These are phyloP conservation scores for Gephyroberyx darwinii DNA, from an alignment of 2,797 vertebrate species.

Conservation along the genomic window DNA sequence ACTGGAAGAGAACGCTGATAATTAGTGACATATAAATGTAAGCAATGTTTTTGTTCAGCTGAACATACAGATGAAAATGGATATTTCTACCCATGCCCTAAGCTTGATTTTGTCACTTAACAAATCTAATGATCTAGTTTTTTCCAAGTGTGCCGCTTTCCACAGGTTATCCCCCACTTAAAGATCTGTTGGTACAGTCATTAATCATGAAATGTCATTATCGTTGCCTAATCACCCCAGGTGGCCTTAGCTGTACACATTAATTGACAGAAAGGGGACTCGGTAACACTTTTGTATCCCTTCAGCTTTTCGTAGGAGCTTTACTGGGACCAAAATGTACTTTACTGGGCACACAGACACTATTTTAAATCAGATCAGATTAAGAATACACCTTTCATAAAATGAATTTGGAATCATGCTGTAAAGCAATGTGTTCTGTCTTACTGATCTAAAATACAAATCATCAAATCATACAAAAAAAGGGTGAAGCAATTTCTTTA, in stretches of 20 bases:
- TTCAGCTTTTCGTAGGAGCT: not conserved
- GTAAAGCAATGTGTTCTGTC: no score
- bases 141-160: slow-evolving; percentile 17
- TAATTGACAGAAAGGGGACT: slow-evolving; percentile 53
- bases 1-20: not conserved
- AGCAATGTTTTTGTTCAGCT: slow-evolving; percentile 10
- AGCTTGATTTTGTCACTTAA: not conserved
- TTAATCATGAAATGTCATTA: slow-evolving; percentile 60
- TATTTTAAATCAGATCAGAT: no score
- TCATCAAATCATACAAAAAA: not conserved
- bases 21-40: slow-evolving; percentile 8
- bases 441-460: no score
- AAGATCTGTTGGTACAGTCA: slow-evolving; percentile 28
- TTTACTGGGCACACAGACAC: no score
- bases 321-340: not conserved
- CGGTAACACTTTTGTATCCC: slow-evolving; percentile 1
- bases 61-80: not conserved
- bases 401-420: not conserved
- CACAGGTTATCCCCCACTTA: slow-evolving; percentile 47
- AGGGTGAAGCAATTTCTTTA: not conserved
- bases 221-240: slow-evolving; percentile 65
- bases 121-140: not conserved
- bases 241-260: slow-evolving; percentile 29
- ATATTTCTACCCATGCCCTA: not conserved
- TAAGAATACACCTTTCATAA: not conserved